These are phyloP conservation scores for Lepilemur septentrionalis DNA, from an alignment of 2,797 vertebrate species.

Conservation along the genomic window DNA sequence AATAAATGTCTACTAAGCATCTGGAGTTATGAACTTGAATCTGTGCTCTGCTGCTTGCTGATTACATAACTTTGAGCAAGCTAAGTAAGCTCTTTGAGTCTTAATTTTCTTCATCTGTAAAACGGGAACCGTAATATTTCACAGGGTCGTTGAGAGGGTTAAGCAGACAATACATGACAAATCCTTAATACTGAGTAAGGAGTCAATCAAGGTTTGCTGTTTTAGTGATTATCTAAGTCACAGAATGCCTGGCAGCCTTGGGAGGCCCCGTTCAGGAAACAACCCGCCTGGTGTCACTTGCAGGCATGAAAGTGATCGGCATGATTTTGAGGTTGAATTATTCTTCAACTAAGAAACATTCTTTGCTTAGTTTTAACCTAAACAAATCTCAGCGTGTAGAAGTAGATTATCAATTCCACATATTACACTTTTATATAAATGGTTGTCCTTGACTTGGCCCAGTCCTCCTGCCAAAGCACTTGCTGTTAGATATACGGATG, in stretches of 20 bases:
- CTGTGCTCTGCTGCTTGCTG: background rate
- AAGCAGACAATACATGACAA: background rate
- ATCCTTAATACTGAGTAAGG: background rate
- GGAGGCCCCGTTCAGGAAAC: background rate
- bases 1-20: background rate
- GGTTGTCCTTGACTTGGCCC: background rate
- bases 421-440: background rate
- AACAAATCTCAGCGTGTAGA: background rate
- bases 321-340: background rate
- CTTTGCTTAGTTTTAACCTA: slow-evolving; percentile 32
- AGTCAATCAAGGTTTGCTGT: background rate
- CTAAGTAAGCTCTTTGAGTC: background rate
- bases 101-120: slow-evolving; percentile 10
- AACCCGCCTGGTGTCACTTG: background rate
- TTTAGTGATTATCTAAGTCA: background rate
- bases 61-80: background rate
- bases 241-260: background rate
- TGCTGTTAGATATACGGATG: background rate
- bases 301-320: background rate
- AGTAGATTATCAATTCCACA: background rate
- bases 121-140: background rate
- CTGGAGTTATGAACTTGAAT: background rate
- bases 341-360: background rate
- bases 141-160: background rate
- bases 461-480: background rate